Evolutionary conservation across 2,888 invertebrate genomes (phyloP).

Genomic region (Leptinotarsa tumamoca): DNA sequence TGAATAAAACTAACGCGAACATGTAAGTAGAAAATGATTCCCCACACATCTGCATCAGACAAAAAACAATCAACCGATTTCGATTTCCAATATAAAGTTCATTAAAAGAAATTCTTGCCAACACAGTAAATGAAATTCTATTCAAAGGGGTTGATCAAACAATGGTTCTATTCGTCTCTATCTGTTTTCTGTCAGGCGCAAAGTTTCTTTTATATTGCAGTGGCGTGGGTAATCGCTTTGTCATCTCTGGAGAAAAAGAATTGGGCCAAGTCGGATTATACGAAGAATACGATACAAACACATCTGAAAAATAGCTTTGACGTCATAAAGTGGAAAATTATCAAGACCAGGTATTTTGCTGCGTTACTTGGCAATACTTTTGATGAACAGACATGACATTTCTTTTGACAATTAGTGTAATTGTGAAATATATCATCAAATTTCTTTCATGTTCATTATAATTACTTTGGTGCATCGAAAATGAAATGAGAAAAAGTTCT

Average conservation of each 20-base stretch:
- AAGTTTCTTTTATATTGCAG: constrained; percentile 20
- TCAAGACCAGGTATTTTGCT: too few relatives aligned
- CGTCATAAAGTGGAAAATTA: too few relatives aligned
- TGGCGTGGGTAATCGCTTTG: constrained; percentile 4
- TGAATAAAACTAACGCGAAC: background rate
- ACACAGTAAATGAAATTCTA: constrained; percentile 25
- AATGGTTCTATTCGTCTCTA: constrained; percentile 20
- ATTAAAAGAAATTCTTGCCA: constrained; percentile 22
- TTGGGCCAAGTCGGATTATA: too few relatives aligned
- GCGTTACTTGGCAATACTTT: too few relatives aligned
- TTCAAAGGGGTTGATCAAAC: constrained; percentile 31
- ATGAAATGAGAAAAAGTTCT: too few relatives aligned
- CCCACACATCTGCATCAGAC: background rate
- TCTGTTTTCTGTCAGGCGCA: constrained; percentile 16
- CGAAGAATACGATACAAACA: too few relatives aligned
- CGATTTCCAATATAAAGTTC: constrained; percentile 27
- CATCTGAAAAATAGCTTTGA: too few relatives aligned
- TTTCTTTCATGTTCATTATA: too few relatives aligned
- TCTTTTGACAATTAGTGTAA: too few relatives aligned
- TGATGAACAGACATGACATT: too few relatives aligned
- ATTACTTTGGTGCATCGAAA: too few relatives aligned
- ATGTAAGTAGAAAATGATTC: background rate
- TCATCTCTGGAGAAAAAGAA: background rate
- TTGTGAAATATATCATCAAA: too few relatives aligned
- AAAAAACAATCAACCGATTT: constrained; percentile 22